Conservation (phyloP, 2,888 invertebrate genomes). For the Agrypnus murinus region DNA sequence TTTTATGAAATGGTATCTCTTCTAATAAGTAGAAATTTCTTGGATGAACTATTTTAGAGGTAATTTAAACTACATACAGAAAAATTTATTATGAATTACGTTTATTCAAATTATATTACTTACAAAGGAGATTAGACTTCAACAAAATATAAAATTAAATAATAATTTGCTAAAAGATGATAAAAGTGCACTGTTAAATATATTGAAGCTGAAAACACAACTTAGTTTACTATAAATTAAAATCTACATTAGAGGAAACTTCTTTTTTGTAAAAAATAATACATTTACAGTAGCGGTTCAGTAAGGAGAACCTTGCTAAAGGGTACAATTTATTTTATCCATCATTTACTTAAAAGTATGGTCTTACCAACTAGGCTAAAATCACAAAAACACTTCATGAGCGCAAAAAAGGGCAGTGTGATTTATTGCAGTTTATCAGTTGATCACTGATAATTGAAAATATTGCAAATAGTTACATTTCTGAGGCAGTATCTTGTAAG, state of each 20-base stretch:
- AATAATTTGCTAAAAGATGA: conserved; percentile 13
- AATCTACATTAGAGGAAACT: conserved; percentile 17
- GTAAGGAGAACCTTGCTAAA: no score
- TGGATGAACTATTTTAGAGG: no score
- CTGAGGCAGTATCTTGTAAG: background rate
- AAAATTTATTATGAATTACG: conserved; percentile 16
- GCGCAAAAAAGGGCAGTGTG: conserved; percentile 44
- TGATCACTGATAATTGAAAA: conserved; percentile 3
- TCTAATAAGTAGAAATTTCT: no score
- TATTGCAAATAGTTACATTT: conserved; percentile 31
- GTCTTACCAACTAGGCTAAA: conserved; percentile 39
- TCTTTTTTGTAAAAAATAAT: background rate
- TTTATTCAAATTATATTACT: conserved; percentile 11
- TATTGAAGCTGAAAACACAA: conserved; percentile 28
- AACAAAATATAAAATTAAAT: conserved; percentile 15
- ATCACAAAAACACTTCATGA: conserved; percentile 50
- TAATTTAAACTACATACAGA: no score
- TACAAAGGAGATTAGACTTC: conserved; percentile 9
- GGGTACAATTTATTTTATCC: conserved; percentile 6
- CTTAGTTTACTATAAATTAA: conserved; percentile 24
- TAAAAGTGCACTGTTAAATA: conserved; percentile 28
- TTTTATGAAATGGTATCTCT: no score
- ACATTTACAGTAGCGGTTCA: background rate
- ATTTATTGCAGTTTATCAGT: conserved; percentile 32
- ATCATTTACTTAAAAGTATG: conserved; percentile 13